Evolutionary conservation across 2,113 vertebrate genomes (phyloP).

Genomic region (Microcebus ravelobensis): DNA sequence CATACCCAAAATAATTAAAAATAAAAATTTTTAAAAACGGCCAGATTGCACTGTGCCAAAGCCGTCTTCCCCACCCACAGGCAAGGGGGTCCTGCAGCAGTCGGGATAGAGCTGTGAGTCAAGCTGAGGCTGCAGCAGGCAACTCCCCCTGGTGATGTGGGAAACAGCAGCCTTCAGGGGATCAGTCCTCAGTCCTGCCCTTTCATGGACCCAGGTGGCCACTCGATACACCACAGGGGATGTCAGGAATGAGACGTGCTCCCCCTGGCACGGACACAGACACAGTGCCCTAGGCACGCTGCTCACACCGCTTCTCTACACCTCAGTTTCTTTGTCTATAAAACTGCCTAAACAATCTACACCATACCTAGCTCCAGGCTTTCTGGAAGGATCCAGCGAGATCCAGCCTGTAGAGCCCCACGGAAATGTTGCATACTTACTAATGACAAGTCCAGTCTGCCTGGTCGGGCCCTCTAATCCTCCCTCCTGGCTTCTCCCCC

Average conservation of each 20-base stretch:
- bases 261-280: rapidly evolving
- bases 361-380: neutral
- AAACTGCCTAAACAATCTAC: neutral
- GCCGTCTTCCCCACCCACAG: neutral
- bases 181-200: neutral
- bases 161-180: neutral
- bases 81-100: neutral
- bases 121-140: neutral
- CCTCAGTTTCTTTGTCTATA: neutral
- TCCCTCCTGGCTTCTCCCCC: neutral
- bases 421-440: rapidly evolving
- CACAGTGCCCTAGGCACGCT: neutral
- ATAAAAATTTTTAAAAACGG: no score
- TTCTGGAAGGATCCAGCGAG: neutral
- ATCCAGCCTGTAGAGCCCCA: neutral
- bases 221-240: neutral
- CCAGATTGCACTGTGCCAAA: neutral
- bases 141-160: neutral
- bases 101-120: neutral
- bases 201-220: neutral
- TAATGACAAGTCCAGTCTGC: no score
- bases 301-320: no score
- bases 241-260: neutral
- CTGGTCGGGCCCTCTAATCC: neutral
- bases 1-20: no score